These are phyloP conservation scores for Mus minutoides DNA, from an alignment of 2,797 vertebrate genomes.

Conservation along the genomic window DNA sequence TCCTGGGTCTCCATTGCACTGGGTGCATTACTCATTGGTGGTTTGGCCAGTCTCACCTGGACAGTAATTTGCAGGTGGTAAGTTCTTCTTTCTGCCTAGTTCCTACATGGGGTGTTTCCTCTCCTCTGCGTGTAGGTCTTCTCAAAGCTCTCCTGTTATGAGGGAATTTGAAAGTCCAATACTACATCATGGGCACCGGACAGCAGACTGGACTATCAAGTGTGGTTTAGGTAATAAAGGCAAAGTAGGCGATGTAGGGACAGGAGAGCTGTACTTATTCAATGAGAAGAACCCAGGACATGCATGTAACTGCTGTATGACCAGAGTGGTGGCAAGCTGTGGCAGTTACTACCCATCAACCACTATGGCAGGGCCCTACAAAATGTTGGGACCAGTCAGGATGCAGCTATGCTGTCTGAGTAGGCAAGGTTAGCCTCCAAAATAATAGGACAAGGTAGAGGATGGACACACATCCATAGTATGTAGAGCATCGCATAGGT, in stretches of 20 bases:
- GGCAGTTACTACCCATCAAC: neutral
- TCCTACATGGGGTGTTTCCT: neutral
- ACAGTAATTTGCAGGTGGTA: slow-evolving; percentile 70
- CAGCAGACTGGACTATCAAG: neutral
- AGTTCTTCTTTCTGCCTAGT: neutral
- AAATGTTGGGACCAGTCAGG: neutral
- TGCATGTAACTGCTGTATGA: neutral
- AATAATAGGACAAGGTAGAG: neutral
- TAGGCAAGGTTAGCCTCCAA: neutral
- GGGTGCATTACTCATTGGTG: slow-evolving; percentile 46
- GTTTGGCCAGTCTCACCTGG: slow-evolving; percentile 71
- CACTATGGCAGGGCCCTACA: neutral
- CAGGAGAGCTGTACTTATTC: neutral
- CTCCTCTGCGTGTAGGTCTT: neutral
- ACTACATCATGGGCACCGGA: neutral
- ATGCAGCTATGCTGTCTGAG: neutral
- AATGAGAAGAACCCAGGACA: neutral
- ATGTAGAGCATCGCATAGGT: neutral
- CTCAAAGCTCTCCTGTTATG: neutral
- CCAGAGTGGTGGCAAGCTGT: neutral
- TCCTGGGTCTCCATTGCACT: slow-evolving; percentile 78
- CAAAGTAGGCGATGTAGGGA: neutral
- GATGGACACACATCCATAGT: neutral
- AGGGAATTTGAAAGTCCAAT: neutral
- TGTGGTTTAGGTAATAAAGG: neutral